phyloP scores from a whole-genome alignment of 92 coral and sea anemone species.

The Siderastrea siderea region DNA sequence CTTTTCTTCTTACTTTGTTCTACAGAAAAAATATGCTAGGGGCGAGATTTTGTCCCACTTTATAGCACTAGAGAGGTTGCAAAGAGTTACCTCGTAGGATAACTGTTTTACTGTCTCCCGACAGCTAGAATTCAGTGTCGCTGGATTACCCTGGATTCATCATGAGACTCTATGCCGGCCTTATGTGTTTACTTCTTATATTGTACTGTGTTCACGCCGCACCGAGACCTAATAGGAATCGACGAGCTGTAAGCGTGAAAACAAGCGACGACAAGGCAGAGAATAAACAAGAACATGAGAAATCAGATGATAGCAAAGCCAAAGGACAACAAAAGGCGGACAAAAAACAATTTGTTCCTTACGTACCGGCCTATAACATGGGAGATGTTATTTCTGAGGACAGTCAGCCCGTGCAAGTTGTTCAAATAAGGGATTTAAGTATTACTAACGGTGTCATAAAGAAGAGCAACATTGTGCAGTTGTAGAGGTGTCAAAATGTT shows the following conservation, averaged over 20 bases:
- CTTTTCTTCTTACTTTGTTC: slow-evolving; percentile 21
- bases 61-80: not conserved
- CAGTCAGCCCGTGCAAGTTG: slow-evolving; percentile 76
- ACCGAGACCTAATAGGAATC: slow-evolving; percentile 42
- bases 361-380: slow-evolving; percentile 33
- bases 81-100: not conserved
- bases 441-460: slow-evolving; percentile 76
- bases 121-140: slow-evolving; percentile 9
- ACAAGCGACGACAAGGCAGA: slow-evolving; percentile 30
- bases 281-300: slow-evolving; percentile 7
- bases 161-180: slow-evolving; percentile 13
- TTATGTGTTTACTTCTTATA: slow-evolving; percentile 35
- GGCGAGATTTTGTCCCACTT: not conserved
- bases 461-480: slow-evolving; percentile 65
- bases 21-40: slow-evolving; percentile 12
- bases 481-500: slow-evolving; percentile 41
- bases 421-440: slow-evolving; percentile 77
- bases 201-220: slow-evolving; percentile 37
- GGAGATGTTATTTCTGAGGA: slow-evolving; percentile 57
- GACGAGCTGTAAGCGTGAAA: slow-evolving; percentile 51
- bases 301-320: slow-evolving; percentile 6
- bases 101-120: not conserved
- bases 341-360: slow-evolving; percentile 67
- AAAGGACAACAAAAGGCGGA: slow-evolving; percentile 41
- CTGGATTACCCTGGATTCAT: not conserved